phyloP scores from a whole-genome alignment of 2,113 vertebrate genomes.

The Limanda limanda region DNA sequence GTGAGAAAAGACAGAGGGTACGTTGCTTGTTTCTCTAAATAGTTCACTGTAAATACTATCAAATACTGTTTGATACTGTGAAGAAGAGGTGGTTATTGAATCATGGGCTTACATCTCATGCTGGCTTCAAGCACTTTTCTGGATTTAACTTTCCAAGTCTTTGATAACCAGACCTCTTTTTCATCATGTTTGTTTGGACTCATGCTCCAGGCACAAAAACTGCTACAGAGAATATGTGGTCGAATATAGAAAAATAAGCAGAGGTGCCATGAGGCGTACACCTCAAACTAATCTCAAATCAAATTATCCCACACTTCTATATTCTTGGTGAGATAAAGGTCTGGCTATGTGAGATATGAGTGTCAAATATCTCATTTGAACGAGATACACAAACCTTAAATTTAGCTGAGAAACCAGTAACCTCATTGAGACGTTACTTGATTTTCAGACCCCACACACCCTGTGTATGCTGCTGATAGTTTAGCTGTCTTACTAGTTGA shows the following conservation, averaged over 20 bases:
- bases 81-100: not conserved
- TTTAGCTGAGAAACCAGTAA: too few species aligned
- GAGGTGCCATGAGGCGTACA: not conserved
- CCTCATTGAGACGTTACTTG: not conserved
- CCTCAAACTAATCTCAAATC: not conserved
- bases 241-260: not conserved
- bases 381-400: too few species aligned
- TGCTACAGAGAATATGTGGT: not conserved
- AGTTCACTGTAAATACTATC: not conserved
- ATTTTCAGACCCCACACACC: too few species aligned
- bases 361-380: not conserved
- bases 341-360: not conserved
- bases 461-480: conserved; percentile 21
- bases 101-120: not conserved
- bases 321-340: not conserved
- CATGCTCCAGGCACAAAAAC: not conserved
- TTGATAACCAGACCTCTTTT: conserved; percentile 7
- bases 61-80: not conserved
- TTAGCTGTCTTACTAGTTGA: conserved; percentile 25
- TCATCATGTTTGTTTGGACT: conserved; percentile 5
- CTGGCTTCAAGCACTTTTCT: not conserved
- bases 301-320: not conserved
- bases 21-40: conserved; percentile 16
- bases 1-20: conserved; percentile 8
- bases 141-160: not conserved